Base-by-base conservation (phyloP, 2,888 invertebrate species). In the Eupithecia inturbata region DNA sequence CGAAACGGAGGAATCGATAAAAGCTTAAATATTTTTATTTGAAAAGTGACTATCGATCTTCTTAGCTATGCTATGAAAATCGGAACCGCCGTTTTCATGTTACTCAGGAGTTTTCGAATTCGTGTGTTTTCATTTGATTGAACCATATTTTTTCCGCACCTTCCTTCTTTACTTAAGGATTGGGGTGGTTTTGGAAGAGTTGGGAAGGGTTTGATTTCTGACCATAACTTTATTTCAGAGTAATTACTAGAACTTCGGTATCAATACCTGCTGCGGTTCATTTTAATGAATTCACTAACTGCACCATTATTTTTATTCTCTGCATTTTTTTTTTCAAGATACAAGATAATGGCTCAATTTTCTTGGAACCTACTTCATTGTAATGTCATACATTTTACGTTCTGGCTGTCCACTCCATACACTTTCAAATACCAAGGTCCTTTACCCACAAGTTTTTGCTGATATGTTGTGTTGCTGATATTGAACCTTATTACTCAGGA, bases 371-470 rank as follows among this genome's bases (percentile, higher is more conserved):
- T 80, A 70, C 31, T 67, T 81, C 63, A 74, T 68, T 80, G 80
- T 82, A 76, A 72, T 78, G 71, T 74, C 67, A 74, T 71, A 80
- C 81, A 83, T 78, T 78, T 80, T 82, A 81, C 87, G 90, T 91
- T 91, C 92, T 90, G 91, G 89, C 83, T 84, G 85, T 82, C 81
- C 80, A 83, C 82, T 82, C 81, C 80, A 83, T 82, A 91, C 26
- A 57, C 92, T 92, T 92, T 92, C 92, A 88, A 91, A 88, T 85
- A 78, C 82, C 92, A 92, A 92, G 92, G 92, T 90, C 87, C 80
- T 82, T 83, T 83, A 83, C 82, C 80, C 82, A 84, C 88, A 57
- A 33, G 36, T 64, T n/a, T 63, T 64, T 33, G n/a, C 63, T 64
- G n/a, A 19, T 33, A 22, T 36, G 12, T 36, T 64, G 31, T 36